A percentile compares a stretch with the other conserved stretches of the same genome.
Conservation (phyloP, 2,113 vertebrate species). For the Tachycineta bicolor region DNA sequence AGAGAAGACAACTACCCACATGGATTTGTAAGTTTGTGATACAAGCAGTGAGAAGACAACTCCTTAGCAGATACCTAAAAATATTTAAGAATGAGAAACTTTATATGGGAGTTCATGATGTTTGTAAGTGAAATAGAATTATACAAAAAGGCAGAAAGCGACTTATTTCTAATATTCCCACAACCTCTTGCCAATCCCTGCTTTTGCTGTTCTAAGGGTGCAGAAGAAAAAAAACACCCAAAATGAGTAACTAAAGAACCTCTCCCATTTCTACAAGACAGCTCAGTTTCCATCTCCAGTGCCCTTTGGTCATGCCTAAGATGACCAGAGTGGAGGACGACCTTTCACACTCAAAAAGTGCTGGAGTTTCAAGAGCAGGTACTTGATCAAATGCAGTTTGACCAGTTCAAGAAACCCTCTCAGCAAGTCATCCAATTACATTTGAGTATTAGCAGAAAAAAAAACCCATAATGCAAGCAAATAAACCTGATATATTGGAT, state of each 20-base stretch:
- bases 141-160: background rate
- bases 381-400: background rate
- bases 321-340: background rate
- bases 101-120: background rate
- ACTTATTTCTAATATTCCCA: background rate
- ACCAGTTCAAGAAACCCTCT: background rate
- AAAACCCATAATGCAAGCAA: background rate
- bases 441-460: background rate
- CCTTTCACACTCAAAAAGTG: background rate
- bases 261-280: background rate
- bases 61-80: background rate
- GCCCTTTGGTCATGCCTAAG: background rate
- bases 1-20: background rate
- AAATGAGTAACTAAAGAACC: background rate
- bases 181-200: background rate
- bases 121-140: background rate
- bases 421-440: background rate
- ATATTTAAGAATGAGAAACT: background rate
- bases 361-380: background rate
- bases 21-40: background rate
- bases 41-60: background rate
- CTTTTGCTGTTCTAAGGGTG: background rate
- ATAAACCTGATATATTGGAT: background rate
- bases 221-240: background rate
- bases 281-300: background rate